These are phyloP conservation scores for Xestoiulus laeticollis DNA, from an alignment of 2,888 invertebrate species.

Conservation along the genomic window DNA sequence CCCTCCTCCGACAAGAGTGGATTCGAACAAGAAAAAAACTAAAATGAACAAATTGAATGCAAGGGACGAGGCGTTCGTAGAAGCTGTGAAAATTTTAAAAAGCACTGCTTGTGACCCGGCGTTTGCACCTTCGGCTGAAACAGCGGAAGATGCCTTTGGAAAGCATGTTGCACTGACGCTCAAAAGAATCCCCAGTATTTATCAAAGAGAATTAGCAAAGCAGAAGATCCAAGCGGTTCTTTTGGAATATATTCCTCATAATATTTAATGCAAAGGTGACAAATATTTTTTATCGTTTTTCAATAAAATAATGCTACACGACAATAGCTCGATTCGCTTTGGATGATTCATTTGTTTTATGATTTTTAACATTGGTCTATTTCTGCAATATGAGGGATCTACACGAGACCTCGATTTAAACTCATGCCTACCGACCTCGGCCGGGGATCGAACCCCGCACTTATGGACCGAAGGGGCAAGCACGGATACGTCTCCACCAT, in stretches of 20 bases:
- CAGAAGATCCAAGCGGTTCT: constrained; percentile 14
- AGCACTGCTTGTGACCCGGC: background rate
- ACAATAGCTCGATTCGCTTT: no score
- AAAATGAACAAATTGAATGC: constrained; percentile 28
- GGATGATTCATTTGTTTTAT: no score
- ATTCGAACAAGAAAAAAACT: background rate
- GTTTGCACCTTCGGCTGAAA: background rate
- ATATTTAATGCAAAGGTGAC: background rate
- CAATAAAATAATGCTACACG: background rate
- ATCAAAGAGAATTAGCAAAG: background rate
- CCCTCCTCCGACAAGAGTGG: background rate
- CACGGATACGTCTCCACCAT: no score
- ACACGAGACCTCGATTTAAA: no score
- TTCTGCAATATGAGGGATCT: no score
- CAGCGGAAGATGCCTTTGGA: constrained; percentile 7
- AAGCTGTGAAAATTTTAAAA: constrained; percentile 25
- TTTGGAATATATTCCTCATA: background rate
- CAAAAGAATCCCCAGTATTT: constrained; percentile 29
- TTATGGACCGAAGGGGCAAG: no score
- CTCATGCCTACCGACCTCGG: no score
- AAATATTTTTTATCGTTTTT: background rate
- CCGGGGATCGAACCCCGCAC: no score
- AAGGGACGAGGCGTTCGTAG: background rate
- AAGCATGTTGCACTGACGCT: background rate
- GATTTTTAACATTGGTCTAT: no score